Conservation (phyloP, 2,113 vertebrate species). For the Oryzias javanicus region DNA sequence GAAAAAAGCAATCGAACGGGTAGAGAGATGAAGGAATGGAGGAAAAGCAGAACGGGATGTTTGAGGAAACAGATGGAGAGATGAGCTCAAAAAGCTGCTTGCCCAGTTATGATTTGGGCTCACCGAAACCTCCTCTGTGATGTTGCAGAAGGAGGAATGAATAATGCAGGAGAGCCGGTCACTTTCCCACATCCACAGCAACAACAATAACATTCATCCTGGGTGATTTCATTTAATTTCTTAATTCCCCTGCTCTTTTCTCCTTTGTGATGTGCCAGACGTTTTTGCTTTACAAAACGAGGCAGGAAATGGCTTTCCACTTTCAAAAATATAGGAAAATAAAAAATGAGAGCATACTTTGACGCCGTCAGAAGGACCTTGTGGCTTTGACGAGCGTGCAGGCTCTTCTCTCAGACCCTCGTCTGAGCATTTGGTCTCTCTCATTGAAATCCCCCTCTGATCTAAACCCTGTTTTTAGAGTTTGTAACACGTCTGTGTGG, state of each 20-base stretch:
- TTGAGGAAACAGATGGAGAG: not conserved
- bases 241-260: constrained; percentile 58
- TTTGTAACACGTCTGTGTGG: too few species aligned
- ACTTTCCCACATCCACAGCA: constrained; percentile 69
- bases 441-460: constrained; percentile 43
- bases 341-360: constrained; percentile 58
- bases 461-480: constrained; percentile 17
- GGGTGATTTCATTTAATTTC: constrained; percentile 73
- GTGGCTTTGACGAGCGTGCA: constrained; percentile 49
- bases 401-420: constrained; percentile 34
- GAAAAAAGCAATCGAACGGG: constrained; percentile 18
- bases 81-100: constrained; percentile 9
- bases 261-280: constrained; percentile 71
- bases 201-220: constrained; percentile 65
- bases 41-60: not conserved
- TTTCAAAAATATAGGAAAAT: constrained; percentile 24
- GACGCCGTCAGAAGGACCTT: constrained; percentile 61
- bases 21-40: constrained; percentile 30
- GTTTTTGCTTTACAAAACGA: constrained; percentile 55
- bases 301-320: constrained; percentile 69
- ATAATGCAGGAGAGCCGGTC: constrained; percentile 43
- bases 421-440: constrained; percentile 18
- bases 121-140: constrained; percentile 34
- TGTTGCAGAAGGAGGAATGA: constrained; percentile 46
- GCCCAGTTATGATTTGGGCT: constrained; percentile 29